Evolutionary conservation across 2,888 invertebrate genomes (phyloP), one percentile per base, ranked within the genome.

Genomic region (Cynaeus angustus): DNA sequence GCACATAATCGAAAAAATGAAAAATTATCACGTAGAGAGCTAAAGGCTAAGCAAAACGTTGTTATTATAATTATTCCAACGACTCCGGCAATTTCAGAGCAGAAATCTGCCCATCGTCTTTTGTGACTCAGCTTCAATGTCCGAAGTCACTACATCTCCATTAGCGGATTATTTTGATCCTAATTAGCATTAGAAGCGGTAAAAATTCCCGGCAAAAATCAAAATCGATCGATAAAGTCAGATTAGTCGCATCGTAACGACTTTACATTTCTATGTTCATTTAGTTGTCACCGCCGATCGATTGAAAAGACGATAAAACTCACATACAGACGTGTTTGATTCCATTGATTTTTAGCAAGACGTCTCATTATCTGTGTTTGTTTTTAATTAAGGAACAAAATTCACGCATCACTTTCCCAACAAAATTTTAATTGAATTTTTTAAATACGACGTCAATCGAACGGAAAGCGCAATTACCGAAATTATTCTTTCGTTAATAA

Each of bases 181-280:
- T 55, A 55, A 55, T 55, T 55, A 55, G 55, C 10, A 12, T 30
- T n/a, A 12, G 30, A 52, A 7, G 13, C 33, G 10, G 43, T 13
- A 46, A 46, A 46, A 46, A 46, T 46, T 3, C 12, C 33, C 1
- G 3, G 33, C 33, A 33, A 7, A 33, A 33, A 33, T 33, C 21
- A 21, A 21, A 37, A 37, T 12, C 41, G 41, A 41, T 41, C 41
- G 41, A 41, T 41, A 41, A 41, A 41, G 41, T 41, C 41, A 41
- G 41, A 41, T 41, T 13, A 13, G 41, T 41, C 9, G n/a, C n/a
- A n/a, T 38, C 9, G 38, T 38, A 10, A 10, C 38, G n/a, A 12
- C 41, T 61, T 30, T 45, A 61, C 61, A 48, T 61, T 61, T 46
- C 28, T 48, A 48, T 61, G 61, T 61, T 61, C 61, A 61, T 61